These are phyloP conservation scores for Corythornis leucogaster DNA, from an alignment of 2,797 vertebrate genomes.

Conservation along the genomic window DNA sequence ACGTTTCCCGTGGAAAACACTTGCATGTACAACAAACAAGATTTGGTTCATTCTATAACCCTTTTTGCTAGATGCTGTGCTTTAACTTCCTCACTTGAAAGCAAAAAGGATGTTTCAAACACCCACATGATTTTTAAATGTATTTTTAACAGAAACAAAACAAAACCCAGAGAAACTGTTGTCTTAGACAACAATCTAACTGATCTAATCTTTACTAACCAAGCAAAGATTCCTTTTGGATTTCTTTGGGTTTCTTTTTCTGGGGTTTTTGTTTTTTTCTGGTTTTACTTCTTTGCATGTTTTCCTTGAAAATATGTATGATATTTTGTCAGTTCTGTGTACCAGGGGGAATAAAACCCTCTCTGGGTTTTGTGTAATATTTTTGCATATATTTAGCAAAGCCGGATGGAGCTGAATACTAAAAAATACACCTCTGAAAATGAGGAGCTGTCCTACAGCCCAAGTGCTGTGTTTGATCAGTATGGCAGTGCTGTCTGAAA, in stretches of 20 bases:
- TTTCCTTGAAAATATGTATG: background rate
- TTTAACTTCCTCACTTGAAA: background rate
- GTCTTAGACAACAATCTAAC: background rate
- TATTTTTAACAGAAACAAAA: background rate
- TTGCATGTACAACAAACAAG: background rate
- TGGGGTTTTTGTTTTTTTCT: background rate
- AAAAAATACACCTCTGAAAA: background rate
- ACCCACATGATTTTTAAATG: background rate
- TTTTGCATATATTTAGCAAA: background rate
- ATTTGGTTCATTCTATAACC: background rate
- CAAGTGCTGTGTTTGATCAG: fast-evolving
- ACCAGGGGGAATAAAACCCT: background rate
- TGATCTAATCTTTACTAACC: too few species aligned
- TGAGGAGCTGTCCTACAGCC: background rate
- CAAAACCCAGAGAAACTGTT: background rate
- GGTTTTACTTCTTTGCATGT: background rate
- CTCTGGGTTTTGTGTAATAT: background rate
- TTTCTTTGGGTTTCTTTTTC: background rate
- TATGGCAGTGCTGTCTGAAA: background rate
- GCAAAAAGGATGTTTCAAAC: background rate
- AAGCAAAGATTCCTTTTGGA: background rate
- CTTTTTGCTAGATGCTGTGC: background rate
- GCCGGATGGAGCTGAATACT: background rate
- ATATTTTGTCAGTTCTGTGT: background rate
- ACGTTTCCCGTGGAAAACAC: background rate